Conservation (phyloP, 2,113 vertebrate species). For the Zeus faber region DNA sequence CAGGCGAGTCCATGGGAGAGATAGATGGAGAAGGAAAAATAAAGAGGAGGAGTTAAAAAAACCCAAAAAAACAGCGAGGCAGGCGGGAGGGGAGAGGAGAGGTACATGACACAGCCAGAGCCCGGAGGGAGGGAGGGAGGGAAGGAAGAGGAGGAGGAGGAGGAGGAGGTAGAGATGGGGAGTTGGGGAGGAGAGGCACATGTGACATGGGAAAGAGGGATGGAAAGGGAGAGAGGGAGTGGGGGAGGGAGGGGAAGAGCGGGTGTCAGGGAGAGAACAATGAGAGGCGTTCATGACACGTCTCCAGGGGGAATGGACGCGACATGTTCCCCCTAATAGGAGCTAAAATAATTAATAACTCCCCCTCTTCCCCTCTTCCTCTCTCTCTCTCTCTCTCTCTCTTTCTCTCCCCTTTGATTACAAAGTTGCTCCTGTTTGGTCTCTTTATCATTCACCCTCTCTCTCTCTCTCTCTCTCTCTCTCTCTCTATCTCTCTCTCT, state of each 20-base stretch:
- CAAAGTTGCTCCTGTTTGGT: background rate
- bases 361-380: background rate
- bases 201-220: conserved; percentile 47
- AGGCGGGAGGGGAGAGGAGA: conserved; percentile 24
- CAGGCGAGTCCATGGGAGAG: no score
- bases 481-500: background rate
- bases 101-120: conserved; percentile 32
- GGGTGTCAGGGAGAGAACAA: conserved; percentile 62
- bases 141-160: conserved; percentile 13
- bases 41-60: background rate
- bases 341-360: conserved; percentile 63
- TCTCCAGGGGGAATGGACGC: conserved; percentile 55
- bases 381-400: background rate
- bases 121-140: background rate
- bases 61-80: conserved; percentile 1
- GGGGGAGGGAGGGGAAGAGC: conserved; percentile 28
- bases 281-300: conserved; percentile 61
- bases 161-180: background rate
- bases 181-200: conserved; percentile 26
- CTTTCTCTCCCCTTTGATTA: conserved; percentile 1
- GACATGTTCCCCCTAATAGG: conserved; percentile 51
- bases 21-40: background rate
- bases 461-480: background rate
- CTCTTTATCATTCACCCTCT: conserved; percentile 2
- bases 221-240: conserved; percentile 18